Conservation (phyloP, 2,888 invertebrate genomes). For the Morpho achilles region DNA sequence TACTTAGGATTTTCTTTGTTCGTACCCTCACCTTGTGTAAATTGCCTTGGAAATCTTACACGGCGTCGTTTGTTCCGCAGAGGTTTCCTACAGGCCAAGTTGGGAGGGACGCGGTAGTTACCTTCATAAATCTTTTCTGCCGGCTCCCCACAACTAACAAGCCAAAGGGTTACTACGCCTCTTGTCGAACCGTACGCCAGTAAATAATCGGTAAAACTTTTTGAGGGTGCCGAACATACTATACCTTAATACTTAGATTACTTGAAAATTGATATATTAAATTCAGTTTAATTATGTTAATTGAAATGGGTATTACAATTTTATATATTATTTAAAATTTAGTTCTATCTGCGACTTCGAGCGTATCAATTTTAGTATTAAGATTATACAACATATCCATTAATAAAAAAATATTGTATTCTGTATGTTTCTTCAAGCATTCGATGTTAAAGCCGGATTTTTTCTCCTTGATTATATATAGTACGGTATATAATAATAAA, state of each 20-base stretch:
- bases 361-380: too few relatives aligned
- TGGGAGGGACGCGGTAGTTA: conserved; percentile 57
- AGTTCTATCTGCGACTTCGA: too few relatives aligned
- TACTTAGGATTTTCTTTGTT: conserved; percentile 30
- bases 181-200: conserved; percentile 39
- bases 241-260: background rate
- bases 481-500: too few relatives aligned
- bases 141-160: conserved; percentile 71
- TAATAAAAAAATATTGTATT: too few relatives aligned
- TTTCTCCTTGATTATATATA: too few relatives aligned
- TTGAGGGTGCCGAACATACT: conserved; percentile 17
- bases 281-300: too few relatives aligned
- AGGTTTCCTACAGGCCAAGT: conserved; percentile 65
- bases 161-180: conserved; percentile 41
- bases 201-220: conserved; percentile 67
- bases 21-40: conserved; percentile 56
- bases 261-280: too few relatives aligned
- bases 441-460: too few relatives aligned
- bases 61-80: conserved; percentile 71
- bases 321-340: too few relatives aligned
- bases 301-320: too few relatives aligned
- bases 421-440: too few relatives aligned
- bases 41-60: conserved; percentile 73
- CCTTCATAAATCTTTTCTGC: conserved; percentile 75
- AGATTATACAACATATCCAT: too few relatives aligned